These are phyloP conservation scores for Troides helena DNA, from an alignment of 2,888 invertebrate species.

Conservation along the genomic window DNA sequence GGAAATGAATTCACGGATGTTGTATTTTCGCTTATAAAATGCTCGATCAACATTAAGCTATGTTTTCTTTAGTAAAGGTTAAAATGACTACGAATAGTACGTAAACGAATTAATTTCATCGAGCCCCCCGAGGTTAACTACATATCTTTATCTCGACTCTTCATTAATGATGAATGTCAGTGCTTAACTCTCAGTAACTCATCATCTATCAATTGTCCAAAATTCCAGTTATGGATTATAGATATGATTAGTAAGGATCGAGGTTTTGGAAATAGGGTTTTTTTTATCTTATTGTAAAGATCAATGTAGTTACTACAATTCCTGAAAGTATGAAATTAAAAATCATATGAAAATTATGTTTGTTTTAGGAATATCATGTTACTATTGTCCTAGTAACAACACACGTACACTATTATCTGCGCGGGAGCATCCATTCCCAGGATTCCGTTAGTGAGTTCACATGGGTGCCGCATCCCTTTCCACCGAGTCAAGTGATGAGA, in stretches of 20 bases:
- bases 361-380: constrained; percentile 50
- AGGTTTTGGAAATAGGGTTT: neutral
- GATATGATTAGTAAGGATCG: neutral
- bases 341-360: neutral
- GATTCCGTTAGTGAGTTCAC: constrained; percentile 69
- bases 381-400: constrained; percentile 52
- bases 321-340: neutral
- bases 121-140: neutral
- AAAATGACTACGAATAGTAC: neutral
- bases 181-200: neutral
- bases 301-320: neutral
- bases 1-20: too few relatives aligned
- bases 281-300: neutral
- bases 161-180: constrained; percentile 1
- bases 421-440: constrained; percentile 61
- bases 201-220: constrained; percentile 1
- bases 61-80: neutral
- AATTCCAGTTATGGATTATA: neutral
- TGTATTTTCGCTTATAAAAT: too few relatives aligned
- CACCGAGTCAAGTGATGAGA: constrained; percentile 75
- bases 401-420: constrained; percentile 48
- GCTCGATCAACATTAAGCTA: neutral
- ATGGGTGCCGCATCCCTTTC: constrained; percentile 74
- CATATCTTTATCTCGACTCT: neutral
- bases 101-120: neutral